Evolutionary conservation across 2,888 invertebrate species (phyloP), one percentile per base, ranked within the genome.

Genomic region (Xanthia togata): DNA sequence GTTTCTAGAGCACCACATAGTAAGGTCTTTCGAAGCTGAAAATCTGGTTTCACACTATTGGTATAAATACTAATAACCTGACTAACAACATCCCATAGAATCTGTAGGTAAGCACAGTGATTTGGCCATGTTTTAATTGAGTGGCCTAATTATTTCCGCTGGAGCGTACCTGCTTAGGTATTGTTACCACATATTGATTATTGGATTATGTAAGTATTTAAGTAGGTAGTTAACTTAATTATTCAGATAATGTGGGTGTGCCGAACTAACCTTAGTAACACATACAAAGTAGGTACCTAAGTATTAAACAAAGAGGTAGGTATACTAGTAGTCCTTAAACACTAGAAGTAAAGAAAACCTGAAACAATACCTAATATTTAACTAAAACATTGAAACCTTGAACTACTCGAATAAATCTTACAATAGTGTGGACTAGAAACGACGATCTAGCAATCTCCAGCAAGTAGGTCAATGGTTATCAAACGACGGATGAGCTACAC

Each of bases 401-500:
- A 73, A 60, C 44, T 65, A 78, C 12, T 81, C 26, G 12, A 63
- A 55, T 76, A 55, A 63, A 41, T 62, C 31, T 35, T 41, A 55
- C 41, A 55, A 17, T 47, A 74, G 38, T 55, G 65, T 57, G 50
- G 6, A 44, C 47, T 81, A 63, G 41, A 68, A 75, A 63, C 55
- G 26, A 64, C 31, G 35, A 57, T 68, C 73, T 53, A 64, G 35
- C 64, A 77, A 70, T 65, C 69, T 74, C 35, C 26, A 64, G 50
- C 4, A 70, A 76, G 12, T 82, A 73, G 82, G 84, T 84, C 82
- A 84, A 59, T 60, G 67, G 84, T 80, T 76, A 84, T 84, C 76
- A 80, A 62, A 59, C 65, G 60, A n/a, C 75, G 84, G 76, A 76
- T 80, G 81, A 72, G 60, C 60, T 60, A 14, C 64, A 23, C 26